Percentiles rank a stretch among this genome's conserved stretches.
These are phyloP conservation scores for Parochlus steinenii DNA, from an alignment of 2,888 invertebrate species.

Conservation along the genomic window DNA sequence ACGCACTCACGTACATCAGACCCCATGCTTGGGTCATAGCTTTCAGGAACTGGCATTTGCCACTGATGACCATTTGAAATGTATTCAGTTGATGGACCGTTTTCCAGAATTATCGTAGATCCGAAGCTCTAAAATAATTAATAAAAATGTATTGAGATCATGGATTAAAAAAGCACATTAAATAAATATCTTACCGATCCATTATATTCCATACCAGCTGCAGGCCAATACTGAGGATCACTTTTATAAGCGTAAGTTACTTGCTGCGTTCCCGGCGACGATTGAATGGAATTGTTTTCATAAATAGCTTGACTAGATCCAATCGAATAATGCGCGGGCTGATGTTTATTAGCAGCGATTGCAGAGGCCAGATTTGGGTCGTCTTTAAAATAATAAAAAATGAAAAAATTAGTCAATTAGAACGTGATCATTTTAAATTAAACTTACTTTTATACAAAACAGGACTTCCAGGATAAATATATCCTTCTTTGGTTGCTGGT, in stretches of 20 bases:
- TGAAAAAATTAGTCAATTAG: background rate
- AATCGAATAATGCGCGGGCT: constrained; percentile 12
- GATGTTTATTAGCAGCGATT: constrained; percentile 21
- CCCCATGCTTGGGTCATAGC: constrained; percentile 12
- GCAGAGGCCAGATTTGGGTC: constrained; percentile 26
- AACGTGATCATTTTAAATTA: background rate
- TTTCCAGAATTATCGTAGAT: constrained; percentile 13
- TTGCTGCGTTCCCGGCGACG: constrained; percentile 16
- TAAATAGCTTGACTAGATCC: constrained; percentile 19
- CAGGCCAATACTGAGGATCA: constrained; percentile 13
- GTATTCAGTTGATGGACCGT: constrained; percentile 13
- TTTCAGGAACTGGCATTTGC: constrained; percentile 10
- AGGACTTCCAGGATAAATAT: constrained; percentile 13
- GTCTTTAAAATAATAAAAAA: constrained; percentile 17
- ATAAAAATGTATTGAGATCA: background rate
- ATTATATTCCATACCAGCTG: constrained; percentile 10
- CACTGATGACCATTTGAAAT: constrained; percentile 13
- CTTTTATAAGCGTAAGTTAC: constrained; percentile 12
- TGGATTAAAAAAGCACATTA: constrained; percentile 4
- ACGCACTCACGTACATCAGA: constrained; percentile 11
- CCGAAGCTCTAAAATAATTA: constrained; percentile 11
- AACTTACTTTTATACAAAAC: constrained; percentile 14
- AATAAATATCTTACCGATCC: constrained; percentile 2
- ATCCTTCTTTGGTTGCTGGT: constrained; percentile 9
- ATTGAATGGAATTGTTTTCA: constrained; percentile 20